These are phyloP conservation scores for Ctenosaura bakeri DNA, from an alignment of 2,797 vertebrate species.

Conservation along the genomic window DNA sequence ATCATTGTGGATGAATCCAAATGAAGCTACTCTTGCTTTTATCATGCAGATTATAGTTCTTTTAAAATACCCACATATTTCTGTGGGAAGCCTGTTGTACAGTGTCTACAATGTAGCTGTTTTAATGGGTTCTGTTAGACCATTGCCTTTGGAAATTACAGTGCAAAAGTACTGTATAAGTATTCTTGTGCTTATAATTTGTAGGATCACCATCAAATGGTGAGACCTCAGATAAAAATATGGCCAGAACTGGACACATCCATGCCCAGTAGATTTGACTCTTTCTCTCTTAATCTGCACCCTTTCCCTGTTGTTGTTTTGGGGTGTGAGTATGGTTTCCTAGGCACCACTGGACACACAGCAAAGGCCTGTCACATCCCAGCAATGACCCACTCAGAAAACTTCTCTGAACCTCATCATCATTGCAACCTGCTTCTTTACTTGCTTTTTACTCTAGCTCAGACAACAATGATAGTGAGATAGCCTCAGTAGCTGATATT, in stretches of 20 bases:
- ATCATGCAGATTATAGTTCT: constrained; percentile 8
- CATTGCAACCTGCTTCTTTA: too few relatives aligned
- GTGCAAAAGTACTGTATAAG: not conserved
- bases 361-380: too few relatives aligned
- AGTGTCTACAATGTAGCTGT: not conserved
- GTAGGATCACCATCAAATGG: not conserved
- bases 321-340: too few relatives aligned
- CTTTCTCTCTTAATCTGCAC: not conserved
- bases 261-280: not conserved
- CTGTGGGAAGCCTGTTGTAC: not conserved
- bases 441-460: too few relatives aligned
- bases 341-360: too few relatives aligned
- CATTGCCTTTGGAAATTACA: not conserved
- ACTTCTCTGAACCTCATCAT: too few relatives aligned
- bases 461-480: not conserved
- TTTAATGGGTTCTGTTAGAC: not conserved
- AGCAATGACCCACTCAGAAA: too few relatives aligned
- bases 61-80: constrained; percentile 2
- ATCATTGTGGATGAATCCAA: not conserved
- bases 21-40: constrained; percentile 13
- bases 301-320: not conserved
- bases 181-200: not conserved
- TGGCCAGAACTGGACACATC: not conserved
- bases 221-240: not conserved
- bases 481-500: not conserved